Conservation (phyloP, 2,888 invertebrate species). For the Eulithis testata region DNA sequence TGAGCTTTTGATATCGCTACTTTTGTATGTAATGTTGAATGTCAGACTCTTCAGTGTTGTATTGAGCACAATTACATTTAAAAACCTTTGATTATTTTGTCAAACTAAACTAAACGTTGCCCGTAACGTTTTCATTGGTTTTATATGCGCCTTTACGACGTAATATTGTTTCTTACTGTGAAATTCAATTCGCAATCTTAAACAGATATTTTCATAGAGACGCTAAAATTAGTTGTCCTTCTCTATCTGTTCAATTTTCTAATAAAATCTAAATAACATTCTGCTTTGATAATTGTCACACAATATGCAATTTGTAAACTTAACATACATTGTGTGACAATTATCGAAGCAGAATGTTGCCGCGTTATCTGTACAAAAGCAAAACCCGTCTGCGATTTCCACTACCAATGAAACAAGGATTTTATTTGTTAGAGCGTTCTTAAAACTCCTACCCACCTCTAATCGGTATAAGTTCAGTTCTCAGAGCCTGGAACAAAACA, state of each 20-base stretch:
- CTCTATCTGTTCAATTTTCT: constrained; percentile 37
- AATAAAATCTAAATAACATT: constrained; percentile 41
- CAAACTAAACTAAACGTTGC: constrained; percentile 1
- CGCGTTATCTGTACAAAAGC: constrained; percentile 55
- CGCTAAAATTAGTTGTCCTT: constrained; percentile 38
- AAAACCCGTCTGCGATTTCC: constrained; percentile 52
- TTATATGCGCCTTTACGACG: neutral
- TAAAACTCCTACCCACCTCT: neutral
- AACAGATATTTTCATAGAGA: constrained; percentile 34
- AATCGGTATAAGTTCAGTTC: neutral
- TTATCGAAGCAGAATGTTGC: constrained; percentile 55
- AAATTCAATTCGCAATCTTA: constrained; percentile 36
- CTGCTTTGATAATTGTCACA: constrained; percentile 24
- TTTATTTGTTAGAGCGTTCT: constrained; percentile 3
- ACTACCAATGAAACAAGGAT: constrained; percentile 36
- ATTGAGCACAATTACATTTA: neutral
- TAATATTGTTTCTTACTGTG: constrained; percentile 27
- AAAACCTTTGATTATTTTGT: neutral
- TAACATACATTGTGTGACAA: constrained; percentile 51
- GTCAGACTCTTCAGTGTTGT: neutral
- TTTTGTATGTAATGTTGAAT: no score
- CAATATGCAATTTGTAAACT: constrained; percentile 46
- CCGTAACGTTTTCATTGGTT: no score
- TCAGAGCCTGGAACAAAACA: neutral
- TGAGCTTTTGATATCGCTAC: constrained; percentile 24